These are phyloP conservation scores for Gryon sp. DNA, from an alignment of 1,140 invertebrate genomes.

Conservation along the genomic window DNA sequence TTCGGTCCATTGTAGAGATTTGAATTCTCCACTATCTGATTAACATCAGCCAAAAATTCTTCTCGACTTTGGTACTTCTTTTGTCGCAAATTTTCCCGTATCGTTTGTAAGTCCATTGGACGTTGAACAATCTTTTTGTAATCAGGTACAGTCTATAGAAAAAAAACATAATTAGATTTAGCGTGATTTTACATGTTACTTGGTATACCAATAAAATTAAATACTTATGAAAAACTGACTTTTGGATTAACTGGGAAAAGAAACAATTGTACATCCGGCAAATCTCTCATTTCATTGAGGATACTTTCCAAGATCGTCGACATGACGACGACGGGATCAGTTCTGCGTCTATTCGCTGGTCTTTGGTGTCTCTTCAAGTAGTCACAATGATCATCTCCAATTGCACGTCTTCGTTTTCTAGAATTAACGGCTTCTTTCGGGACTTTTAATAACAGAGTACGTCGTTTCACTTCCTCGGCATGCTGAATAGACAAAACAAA, in stretches of 20 bases:
- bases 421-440: conserved; percentile 87
- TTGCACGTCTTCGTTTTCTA: conserved; percentile 84
- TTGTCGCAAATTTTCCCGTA: conserved; percentile 93
- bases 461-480: conserved; percentile 88
- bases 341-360: conserved; percentile 94
- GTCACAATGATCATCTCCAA: conserved; percentile 91
- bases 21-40: conserved; percentile 98
- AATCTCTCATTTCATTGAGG: conserved; percentile 94
- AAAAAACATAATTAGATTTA: conserved; percentile 1
- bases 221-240: conserved; percentile 75
- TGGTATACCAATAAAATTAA: background rate
- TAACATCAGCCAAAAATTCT: conserved; percentile 96
- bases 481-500: conserved; percentile 79
- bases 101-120: conserved; percentile 98
- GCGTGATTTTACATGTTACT: too few species aligned
- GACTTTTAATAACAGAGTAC: conserved; percentile 90
- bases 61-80: conserved; percentile 96
- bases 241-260: conserved; percentile 96
- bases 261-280: conserved; percentile 96
- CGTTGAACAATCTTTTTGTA: conserved; percentile 95
- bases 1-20: conserved; percentile 94
- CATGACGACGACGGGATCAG: conserved; percentile 97
- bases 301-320: conserved; percentile 96
- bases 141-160: conserved; percentile 88
- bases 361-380: conserved; percentile 94